Base-by-base conservation (phyloP, 92 coral and sea anemone genomes). In the Desmophyllum pertusum region DNA sequence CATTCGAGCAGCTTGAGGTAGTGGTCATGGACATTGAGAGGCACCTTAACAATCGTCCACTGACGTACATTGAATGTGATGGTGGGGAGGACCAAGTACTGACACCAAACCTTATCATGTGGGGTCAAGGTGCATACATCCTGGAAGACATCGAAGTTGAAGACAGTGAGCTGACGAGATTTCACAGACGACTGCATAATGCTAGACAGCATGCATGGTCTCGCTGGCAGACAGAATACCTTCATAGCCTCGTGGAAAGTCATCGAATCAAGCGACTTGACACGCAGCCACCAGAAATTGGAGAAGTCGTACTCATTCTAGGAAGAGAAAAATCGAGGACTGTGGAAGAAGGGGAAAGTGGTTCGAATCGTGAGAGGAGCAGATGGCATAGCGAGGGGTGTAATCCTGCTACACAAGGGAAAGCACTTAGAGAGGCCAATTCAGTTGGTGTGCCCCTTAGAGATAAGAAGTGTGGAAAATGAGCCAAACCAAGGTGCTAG, bases 11-110 rank as follows among this genome's bases (percentile, higher is more conserved):
- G 62, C 81, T 86, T 11, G 78, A 69, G 70, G 53, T 15, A 23
- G 89, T 86, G 9, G 40, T n/a, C n/a, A 45, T 88, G 66, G 81
- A 78, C 82, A 88, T 78, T 31, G 92, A 88, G 78, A 68, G 88
- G 88, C 75, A 79, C 18, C 30, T 83, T 70, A 88, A 84, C 80
- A 84, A 88, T 66, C 88, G 92, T 29, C 92, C 88, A 14, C 59
- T 88, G 80, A 88, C 88, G 19, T 80, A 89, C 83, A 78, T 89
- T 38, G 80, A 85, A 71, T 82, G 87, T 30, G 90, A 80, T 23
- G 78, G 84, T 27, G 78, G 78, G 70, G 81, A 80, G 17, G 87
- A 70, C n/a, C 66, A 68, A 50, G 85, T 86, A 10, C 67, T 86
- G 21, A 90, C 88, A 10, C 90, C 87, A 17, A 86, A 86, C 33